These are phyloP conservation scores for Tachina lurida DNA, from an alignment of 2,888 invertebrate species.

Conservation along the genomic window DNA sequence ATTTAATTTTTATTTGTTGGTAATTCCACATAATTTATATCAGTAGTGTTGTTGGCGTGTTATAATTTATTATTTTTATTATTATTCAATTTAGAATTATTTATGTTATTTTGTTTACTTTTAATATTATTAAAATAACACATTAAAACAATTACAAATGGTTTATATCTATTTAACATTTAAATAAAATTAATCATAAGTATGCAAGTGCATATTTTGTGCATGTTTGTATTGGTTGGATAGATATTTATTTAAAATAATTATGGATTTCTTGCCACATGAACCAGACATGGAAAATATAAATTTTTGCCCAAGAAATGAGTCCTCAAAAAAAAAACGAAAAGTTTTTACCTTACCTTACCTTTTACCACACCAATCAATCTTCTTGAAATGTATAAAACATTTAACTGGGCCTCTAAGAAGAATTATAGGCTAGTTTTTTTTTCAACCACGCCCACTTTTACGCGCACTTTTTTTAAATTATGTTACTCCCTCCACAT, in stretches of 20 bases:
- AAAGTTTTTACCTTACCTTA: too few species aligned
- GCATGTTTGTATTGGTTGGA: background rate
- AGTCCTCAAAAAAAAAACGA: too few species aligned
- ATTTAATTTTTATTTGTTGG: background rate
- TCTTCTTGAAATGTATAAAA: too few species aligned
- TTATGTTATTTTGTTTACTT: conserved; percentile 25
- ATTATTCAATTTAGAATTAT: background rate
- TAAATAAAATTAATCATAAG: conserved; percentile 10
- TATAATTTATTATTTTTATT: background rate
- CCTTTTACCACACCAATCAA: too few species aligned
- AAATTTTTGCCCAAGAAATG: too few species aligned
- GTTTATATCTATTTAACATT: conserved; percentile 5
- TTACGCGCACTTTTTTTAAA: too few species aligned
- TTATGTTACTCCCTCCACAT: too few species aligned
- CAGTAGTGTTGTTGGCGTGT: conserved; percentile 1
- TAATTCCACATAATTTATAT: background rate
- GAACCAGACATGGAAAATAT: background rate
- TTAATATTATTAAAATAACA: conserved; percentile 30
- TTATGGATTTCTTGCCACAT: conserved; percentile 6
- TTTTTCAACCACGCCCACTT: too few species aligned
- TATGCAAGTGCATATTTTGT: conserved; percentile 3
- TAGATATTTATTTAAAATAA: conserved; percentile 5
- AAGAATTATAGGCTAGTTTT: too few species aligned
- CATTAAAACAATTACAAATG: conserved; percentile 16
- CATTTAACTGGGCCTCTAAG: too few species aligned